Percentiles rank a stretch among this genome's conserved stretches.
phyloP scores from a whole-genome alignment of 2,888 invertebrate genomes.

The Perizoma flavofasciatum region DNA sequence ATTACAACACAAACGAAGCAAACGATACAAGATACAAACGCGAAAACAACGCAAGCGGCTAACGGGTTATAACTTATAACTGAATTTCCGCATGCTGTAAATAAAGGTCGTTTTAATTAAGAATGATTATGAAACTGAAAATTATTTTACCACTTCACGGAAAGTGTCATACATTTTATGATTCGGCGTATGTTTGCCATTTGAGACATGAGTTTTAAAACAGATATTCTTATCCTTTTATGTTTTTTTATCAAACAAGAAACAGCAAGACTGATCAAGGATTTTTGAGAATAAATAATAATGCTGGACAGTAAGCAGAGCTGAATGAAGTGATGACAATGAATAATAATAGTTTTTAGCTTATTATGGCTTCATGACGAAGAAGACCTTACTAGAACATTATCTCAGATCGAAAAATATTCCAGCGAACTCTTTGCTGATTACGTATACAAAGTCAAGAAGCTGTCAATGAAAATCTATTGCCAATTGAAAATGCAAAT shows the following conservation, averaged over 20 bases:
- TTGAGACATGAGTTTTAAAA: background rate
- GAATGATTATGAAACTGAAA: slow-evolving; percentile 5
- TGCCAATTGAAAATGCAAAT: slow-evolving; percentile 50
- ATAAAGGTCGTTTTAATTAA: slow-evolving; percentile 13
- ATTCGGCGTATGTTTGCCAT: background rate
- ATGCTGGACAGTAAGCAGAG: too few relatives aligned
- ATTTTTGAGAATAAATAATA: too few relatives aligned
- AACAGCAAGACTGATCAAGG: too few relatives aligned
- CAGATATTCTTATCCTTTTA: background rate
- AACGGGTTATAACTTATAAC: slow-evolving; percentile 50
- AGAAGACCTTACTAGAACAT: background rate
- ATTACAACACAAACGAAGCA: slow-evolving; percentile 46
- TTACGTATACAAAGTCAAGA: slow-evolving; percentile 5
- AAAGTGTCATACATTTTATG: background rate
- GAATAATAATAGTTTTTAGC: background rate
- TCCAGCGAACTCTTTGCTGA: background rate
- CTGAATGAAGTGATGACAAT: background rate
- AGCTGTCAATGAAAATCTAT: slow-evolving; percentile 46
- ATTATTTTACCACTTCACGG: background rate
- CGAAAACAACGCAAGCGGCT: slow-evolving; percentile 45
- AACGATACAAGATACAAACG: slow-evolving; percentile 52
- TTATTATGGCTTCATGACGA: background rate
- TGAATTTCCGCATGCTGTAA: slow-evolving; percentile 42
- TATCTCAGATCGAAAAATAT: background rate
- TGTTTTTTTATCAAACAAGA: too few relatives aligned